Conservation (phyloP, 2,113 vertebrate species). For the Hymenochirus boettgeri region DNA sequence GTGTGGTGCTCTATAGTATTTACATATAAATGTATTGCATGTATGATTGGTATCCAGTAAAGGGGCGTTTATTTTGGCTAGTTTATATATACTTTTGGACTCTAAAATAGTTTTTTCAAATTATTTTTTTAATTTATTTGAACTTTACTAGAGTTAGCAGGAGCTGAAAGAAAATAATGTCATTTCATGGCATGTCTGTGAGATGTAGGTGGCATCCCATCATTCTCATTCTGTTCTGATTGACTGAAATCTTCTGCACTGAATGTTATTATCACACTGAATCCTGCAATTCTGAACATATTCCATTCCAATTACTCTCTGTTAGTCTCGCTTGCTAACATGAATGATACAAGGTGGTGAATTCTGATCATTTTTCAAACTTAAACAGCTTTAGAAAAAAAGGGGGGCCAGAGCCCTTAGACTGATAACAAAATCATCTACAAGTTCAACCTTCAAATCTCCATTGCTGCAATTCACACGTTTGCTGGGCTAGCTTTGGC, state of each 20-base stretch:
- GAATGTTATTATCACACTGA: constrained; percentile 24
- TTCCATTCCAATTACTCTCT: constrained; percentile 29
- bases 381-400: no score
- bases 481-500: no score
- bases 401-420: no score
- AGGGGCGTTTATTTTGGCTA: constrained; percentile 24
- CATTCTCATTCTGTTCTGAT: constrained; percentile 26
- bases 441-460: no score
- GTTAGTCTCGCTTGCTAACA: constrained; percentile 28
- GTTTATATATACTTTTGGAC: constrained; percentile 18
- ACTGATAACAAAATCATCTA: no score
- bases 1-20: no score
- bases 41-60: no score
- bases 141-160: constrained; percentile 23
- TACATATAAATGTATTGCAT: no score
- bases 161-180: constrained; percentile 11
- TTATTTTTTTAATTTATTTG: constrained; percentile 11
- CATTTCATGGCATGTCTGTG: constrained; percentile 12
- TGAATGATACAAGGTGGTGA: constrained; percentile 17
- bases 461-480: no score
- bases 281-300: constrained; percentile 14
- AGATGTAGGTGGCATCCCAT: constrained; percentile 31
- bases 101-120: constrained; percentile 17
- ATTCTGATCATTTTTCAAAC: no score
- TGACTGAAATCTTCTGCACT: constrained; percentile 33